Base-by-base conservation (phyloP, 2,888 invertebrate genomes). In the Cylindroiulus punctatus region DNA sequence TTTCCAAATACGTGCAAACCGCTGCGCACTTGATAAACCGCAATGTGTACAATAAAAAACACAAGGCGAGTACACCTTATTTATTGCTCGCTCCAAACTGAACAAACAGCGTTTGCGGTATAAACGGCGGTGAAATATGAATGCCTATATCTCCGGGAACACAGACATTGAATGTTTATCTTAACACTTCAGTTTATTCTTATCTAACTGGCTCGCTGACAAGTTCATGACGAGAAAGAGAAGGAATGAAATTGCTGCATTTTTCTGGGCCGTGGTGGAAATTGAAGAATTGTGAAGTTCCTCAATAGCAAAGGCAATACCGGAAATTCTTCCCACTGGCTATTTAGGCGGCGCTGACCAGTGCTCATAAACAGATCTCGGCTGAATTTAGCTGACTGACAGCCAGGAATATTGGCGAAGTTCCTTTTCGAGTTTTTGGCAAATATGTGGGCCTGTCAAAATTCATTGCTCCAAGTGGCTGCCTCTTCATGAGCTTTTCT, bases 401-500 rank as follows among this genome's bases (percentile, higher is more conserved):
- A 76, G 76, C 22, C 26, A 7, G 76, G 76, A 30, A 76, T 76
- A 76, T 76, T 76, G 76, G 76, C 76, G 30, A 76, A 76, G 76
- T 76, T 26, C 76, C 76, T 76, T 76, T 76, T 76, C 76, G 30
- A 76, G 76, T 76, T 76, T 76, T 76, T 76, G 30, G 83, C 44
- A 44, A 83, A 83, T 44, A 42, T 83, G 83, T 83, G 26, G 40
- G 83, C 44, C 44, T 83, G 40, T 83, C 83, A 40, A 83, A 44
- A 83, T 83, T 83, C 83, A 83, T 83, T 83, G 83, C 83, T 36
- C 22, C 26, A 44, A 83, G 83, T 42, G 44, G 83, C 83, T 83
- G 83, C 83, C 44, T 42, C 44, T 83, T 83, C 44, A 83, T 83
- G 83, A 36, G 22, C 44, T 83, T 83, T 83, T 83, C 76, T 76